Percentiles rank a stretch among this genome's conserved stretches.
Conservation (phyloP, 2,113 vertebrate species). For the Nothocercus nigrocapillus region DNA sequence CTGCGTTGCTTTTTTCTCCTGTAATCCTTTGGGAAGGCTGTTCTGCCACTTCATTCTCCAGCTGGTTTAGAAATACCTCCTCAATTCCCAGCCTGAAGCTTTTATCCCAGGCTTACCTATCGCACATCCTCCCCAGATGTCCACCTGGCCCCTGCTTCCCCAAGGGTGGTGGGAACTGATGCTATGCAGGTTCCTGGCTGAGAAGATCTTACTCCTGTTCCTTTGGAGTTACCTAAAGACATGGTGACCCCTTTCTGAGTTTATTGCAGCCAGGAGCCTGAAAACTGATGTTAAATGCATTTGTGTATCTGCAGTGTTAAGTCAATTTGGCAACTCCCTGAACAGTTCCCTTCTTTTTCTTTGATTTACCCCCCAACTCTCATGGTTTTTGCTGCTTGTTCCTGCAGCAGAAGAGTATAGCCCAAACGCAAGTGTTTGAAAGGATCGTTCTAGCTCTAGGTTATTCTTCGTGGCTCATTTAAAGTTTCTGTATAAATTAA, state of each 20-base stretch:
- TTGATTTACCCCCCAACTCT: not conserved
- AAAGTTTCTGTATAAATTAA: constrained; percentile 25
- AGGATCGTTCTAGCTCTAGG: not conserved
- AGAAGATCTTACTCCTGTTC: not conserved
- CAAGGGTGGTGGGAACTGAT: not conserved
- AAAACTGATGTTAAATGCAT: not conserved
- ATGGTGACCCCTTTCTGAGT: not conserved
- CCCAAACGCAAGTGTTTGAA: not conserved
- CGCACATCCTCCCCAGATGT: not conserved
- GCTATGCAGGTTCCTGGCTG: not conserved
- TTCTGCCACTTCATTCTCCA: not conserved
- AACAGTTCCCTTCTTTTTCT: too few species aligned
- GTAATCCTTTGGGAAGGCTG: not conserved
- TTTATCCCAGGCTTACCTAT: not conserved
- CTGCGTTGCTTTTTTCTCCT: not conserved
- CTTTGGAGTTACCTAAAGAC: not conserved
- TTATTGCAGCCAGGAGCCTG: not conserved
- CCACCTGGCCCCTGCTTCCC: not conserved
- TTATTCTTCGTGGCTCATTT: not conserved
- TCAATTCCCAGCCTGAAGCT: not conserved
- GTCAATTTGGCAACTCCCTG: not conserved
- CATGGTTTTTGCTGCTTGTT: not conserved
- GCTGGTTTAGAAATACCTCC: not conserved
- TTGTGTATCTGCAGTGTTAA: not conserved
- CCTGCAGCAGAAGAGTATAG: not conserved